These are phyloP conservation scores for Gymnothorax javanicus DNA, from an alignment of 2,797 vertebrate species.

Conservation along the genomic window DNA sequence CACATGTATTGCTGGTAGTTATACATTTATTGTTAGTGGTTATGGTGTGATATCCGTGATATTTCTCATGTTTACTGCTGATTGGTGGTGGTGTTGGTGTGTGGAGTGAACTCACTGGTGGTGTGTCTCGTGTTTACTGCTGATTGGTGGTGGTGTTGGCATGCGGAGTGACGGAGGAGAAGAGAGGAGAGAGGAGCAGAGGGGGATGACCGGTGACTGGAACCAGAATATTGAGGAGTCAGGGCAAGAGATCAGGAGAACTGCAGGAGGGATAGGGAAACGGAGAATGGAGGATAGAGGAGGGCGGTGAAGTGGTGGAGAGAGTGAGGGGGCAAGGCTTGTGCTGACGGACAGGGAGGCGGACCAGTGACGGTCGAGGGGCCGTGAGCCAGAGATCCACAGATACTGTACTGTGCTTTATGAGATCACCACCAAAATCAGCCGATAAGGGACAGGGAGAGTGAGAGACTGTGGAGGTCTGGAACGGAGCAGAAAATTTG, in stretches of 20 bases:
- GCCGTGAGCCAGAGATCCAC: conserved; percentile 64
- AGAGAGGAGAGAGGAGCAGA: conserved; percentile 18
- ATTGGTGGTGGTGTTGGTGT: neutral
- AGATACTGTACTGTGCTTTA: conserved; percentile 68
- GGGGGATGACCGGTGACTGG: neutral
- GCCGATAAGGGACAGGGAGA: conserved; percentile 35
- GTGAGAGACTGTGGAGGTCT: conserved; percentile 36
- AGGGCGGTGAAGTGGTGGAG: conserved; percentile 16
- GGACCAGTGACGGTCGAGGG: conserved; percentile 39
- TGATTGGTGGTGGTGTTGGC: neutral
- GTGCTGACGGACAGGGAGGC: conserved; percentile 43
- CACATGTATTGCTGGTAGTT: neutral
- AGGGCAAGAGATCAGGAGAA: conserved; percentile 13
- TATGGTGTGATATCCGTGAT: neutral
- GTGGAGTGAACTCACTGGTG: neutral
- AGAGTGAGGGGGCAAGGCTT: neutral
- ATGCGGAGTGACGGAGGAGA: conserved; percentile 42
- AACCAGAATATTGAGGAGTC: conserved; percentile 20
- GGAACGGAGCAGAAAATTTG: conserved; percentile 31
- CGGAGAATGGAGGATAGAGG: conserved; percentile 36
- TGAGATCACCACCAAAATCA: conserved; percentile 14
- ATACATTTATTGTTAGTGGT: neutral
- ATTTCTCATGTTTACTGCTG: neutral
- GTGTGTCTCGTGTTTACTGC: neutral
- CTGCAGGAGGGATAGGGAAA: conserved; percentile 30